A percentile compares a stretch with the other conserved stretches of the same genome.
phyloP scores from a whole-genome alignment of 1,140 invertebrate species.

The Dendrolimus kikuchii region DNA sequence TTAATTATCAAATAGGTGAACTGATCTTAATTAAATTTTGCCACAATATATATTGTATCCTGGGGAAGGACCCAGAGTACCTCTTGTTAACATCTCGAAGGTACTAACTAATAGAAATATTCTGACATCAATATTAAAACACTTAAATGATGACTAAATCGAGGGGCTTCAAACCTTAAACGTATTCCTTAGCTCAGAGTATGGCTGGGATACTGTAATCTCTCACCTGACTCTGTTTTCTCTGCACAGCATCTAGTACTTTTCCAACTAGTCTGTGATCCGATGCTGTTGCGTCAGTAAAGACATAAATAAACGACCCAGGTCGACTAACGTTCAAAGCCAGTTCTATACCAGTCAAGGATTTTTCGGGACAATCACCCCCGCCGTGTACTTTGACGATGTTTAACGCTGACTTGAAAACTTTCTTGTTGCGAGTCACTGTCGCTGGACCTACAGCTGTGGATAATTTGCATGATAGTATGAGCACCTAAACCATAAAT shows the following conservation, averaged over 20 bases:
- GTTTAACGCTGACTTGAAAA: constrained; percentile 74
- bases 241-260: constrained; percentile 78
- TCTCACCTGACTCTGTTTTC: constrained; percentile 79
- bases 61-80: too few relatives aligned
- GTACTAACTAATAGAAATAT: too few relatives aligned
- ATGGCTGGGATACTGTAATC: neutral
- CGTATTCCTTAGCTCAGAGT: neutral
- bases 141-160: too few relatives aligned
- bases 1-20: too few relatives aligned
- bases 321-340: constrained; percentile 78
- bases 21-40: too few relatives aligned
- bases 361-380: constrained; percentile 84
- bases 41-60: too few relatives aligned
- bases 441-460: constrained; percentile 77
- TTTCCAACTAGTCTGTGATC: constrained; percentile 77
- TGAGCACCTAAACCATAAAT: too few relatives aligned
- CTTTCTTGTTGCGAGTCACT: constrained; percentile 74
- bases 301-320: constrained; percentile 82
- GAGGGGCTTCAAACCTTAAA: neutral
- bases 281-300: constrained; percentile 82
- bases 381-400: constrained; percentile 78
- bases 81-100: too few relatives aligned
- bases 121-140: too few relatives aligned
- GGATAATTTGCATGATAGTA: constrained; percentile 5
- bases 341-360: constrained; percentile 75